Percentiles rank a stretch among this genome's conserved stretches.
Conservation (phyloP, 2,113 vertebrate genomes). For the Sus scrofa region T2T-Sscrofa CM000824.6:216938001-216938500, state of each 20-base stretch:
- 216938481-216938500: not conserved
- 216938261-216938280: not conserved
- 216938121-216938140: not conserved
- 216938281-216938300: constrained; percentile 8
- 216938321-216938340: constrained; percentile 22
- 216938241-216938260: not conserved
- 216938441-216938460: not conserved
- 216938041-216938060: not conserved
- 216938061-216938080: not conserved
- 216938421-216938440: not conserved
- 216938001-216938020: not conserved
- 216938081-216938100: not conserved
- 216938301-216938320: not conserved
- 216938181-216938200: not conserved
- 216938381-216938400: not conserved
- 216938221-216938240: not conserved
- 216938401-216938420: constrained; percentile 31
- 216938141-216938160: not conserved
- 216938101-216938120: not conserved
- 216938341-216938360: not conserved
- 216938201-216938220: not conserved
- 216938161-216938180: not conserved
- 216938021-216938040: not conserved
- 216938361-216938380: not conserved
- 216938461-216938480: not conserved